Evolutionary conservation across 2,113 vertebrate genomes (phyloP).

Genomic region (Nycticorax nycticorax): DNA sequence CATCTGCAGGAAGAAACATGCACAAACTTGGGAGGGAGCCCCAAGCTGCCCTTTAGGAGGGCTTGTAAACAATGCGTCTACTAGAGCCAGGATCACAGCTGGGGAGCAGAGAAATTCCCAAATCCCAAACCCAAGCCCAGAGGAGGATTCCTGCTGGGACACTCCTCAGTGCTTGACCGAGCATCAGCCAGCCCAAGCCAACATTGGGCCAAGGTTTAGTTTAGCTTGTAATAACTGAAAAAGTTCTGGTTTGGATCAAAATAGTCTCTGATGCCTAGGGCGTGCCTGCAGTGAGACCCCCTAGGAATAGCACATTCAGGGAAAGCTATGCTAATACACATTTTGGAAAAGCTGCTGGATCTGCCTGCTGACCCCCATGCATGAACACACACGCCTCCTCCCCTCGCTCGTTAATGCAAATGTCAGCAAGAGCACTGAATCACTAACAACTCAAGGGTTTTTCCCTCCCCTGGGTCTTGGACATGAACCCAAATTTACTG

Average conservation of each 20-base stretch:
- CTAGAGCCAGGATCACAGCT: not conserved
- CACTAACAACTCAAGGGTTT: not conserved
- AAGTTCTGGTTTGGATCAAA: not conserved
- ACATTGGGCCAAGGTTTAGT: not conserved
- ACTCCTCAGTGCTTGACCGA: not conserved
- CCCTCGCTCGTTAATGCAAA: not conserved
- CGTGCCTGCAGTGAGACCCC: not conserved
- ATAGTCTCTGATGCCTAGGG: not conserved
- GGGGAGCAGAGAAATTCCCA: not conserved
- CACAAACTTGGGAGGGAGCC: not conserved
- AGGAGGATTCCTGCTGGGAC: not conserved
- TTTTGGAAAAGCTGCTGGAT: not conserved
- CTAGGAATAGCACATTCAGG: not conserved
- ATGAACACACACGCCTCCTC: not conserved
- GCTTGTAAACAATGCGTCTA: not conserved
- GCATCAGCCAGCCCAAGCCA: not conserved
- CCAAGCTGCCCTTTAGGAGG: not conserved
- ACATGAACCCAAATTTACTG: not conserved
- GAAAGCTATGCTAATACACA: not conserved
- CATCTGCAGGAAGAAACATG: conserved; percentile 76
- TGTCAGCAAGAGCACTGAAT: not conserved
- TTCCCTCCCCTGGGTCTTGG: not conserved
- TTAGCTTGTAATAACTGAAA: not conserved
- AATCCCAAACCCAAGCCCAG: not conserved
- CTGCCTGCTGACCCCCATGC: not conserved